phyloP scores from a whole-genome alignment of 2,113 vertebrate species.

The Cinclus cinclus region DNA sequence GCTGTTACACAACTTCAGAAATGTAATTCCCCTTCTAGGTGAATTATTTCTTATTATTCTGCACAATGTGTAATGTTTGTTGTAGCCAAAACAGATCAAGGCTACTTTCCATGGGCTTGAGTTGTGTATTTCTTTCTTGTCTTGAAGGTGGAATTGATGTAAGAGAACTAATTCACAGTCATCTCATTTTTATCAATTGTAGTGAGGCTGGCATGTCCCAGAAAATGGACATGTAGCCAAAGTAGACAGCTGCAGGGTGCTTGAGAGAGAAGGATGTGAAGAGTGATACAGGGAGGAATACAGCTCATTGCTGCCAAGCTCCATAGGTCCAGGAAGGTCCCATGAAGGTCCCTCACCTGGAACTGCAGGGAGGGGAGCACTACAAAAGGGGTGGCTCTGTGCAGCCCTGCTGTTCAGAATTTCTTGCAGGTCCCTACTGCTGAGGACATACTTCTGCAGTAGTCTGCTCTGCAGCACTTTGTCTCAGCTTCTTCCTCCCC shows the following conservation, averaged over 20 bases:
- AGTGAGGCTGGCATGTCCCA: neutral
- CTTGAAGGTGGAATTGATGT: neutral
- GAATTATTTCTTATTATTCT: neutral
- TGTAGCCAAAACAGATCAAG: neutral
- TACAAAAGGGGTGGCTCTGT: accelerated
- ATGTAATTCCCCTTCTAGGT: neutral
- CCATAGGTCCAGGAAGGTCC: neutral
- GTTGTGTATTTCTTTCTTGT: neutral
- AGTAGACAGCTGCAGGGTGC: neutral
- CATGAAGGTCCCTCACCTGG: neutral
- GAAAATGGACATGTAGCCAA: neutral
- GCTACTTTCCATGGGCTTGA: neutral
- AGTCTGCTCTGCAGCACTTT: neutral
- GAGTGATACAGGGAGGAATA: neutral
- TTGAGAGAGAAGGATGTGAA: neutral
- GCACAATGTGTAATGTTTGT: neutral
- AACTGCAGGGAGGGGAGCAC: accelerated
- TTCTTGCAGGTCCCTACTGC: neutral
- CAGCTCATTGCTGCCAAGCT: accelerated
- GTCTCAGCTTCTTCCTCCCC: neutral
- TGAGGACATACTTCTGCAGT: neutral
- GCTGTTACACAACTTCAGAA: neutral
- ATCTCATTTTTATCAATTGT: neutral
- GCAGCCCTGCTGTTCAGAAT: neutral
- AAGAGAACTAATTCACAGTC: neutral